Percentiles rank a stretch among this genome's conserved stretches.
Conservation (phyloP, 2,888 invertebrate genomes). For the Calameuta pallipes region DNA sequence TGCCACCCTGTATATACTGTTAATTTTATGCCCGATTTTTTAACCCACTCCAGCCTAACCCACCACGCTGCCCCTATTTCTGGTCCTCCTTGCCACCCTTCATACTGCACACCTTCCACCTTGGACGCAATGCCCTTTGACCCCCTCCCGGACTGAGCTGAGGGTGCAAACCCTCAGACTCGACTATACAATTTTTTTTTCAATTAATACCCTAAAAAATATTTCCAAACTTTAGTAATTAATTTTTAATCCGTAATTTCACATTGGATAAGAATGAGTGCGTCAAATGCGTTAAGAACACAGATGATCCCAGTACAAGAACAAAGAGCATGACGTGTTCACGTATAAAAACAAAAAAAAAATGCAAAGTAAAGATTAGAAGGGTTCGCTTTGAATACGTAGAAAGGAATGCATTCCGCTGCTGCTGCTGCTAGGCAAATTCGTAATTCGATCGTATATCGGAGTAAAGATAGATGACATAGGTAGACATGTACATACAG, state of each 20-base stretch:
- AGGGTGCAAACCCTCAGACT: background rate
- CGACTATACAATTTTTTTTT: background rate
- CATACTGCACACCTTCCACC: background rate
- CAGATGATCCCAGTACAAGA: background rate
- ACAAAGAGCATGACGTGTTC: background rate
- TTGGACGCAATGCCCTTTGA: background rate
- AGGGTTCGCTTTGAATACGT: background rate
- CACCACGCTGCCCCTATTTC: slow-evolving; percentile 25
- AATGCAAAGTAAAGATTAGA: background rate
- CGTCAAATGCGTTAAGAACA: too few relatives aligned
- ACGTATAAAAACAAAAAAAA: background rate
- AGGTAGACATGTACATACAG: background rate
- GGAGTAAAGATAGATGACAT: slow-evolving; percentile 1
- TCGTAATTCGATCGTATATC: slow-evolving; percentile 30
- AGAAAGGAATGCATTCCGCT: background rate
- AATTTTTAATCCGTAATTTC: background rate
- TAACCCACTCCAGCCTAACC: slow-evolving; percentile 35
- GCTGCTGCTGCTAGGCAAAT: slow-evolving; percentile 10
- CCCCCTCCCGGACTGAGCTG: background rate
- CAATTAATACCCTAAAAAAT: background rate
- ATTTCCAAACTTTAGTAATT: background rate
- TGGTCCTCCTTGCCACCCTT: background rate
- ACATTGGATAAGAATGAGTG: background rate
- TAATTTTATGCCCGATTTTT: slow-evolving; percentile 63
- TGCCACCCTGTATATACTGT: slow-evolving; percentile 56